Percentiles rank a stretch among this genome's conserved stretches.
Conservation (phyloP, 53 echinoderm and acorn worm species). For the Astropecten irregularis region DNA sequence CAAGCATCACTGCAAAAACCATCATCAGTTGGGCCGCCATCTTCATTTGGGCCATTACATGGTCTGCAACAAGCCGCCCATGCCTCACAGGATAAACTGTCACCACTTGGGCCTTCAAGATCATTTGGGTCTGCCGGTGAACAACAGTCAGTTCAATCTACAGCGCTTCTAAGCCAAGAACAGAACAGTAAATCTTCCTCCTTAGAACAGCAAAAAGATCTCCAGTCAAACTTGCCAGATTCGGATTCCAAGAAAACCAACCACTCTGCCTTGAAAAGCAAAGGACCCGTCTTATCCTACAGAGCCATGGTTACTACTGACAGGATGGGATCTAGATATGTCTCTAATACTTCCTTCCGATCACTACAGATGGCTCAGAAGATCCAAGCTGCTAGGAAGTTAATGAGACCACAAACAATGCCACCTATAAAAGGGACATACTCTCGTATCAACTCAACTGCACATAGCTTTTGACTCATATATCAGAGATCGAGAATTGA, state of each 20-base stretch:
- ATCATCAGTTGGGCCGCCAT: not conserved
- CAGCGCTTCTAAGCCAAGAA: not conserved
- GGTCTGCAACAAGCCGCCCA: too few species aligned
- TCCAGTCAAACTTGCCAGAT: too few species aligned
- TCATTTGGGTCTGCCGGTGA: not conserved
- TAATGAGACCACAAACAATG: conserved; percentile 11
- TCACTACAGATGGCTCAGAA: conserved; percentile 3
- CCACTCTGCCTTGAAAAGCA: not conserved
- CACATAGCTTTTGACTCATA: not conserved
- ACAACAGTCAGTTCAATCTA: not conserved
- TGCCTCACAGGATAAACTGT: not conserved
- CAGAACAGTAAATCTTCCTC: not conserved
- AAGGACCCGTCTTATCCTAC: not conserved
- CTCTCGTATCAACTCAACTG: not conserved
- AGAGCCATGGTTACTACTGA: not conserved
- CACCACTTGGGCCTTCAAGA: not conserved
- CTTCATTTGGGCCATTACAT: not conserved
- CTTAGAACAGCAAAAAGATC: too few species aligned
- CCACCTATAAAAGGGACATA: not conserved
- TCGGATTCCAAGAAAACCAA: not conserved
- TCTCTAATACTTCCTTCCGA: conserved; percentile 18
- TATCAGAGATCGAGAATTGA: too few species aligned
- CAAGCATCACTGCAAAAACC: too few species aligned
- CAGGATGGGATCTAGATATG: not conserved
- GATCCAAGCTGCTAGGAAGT: conserved; percentile 7